phyloP scores from a whole-genome alignment of 1,140 invertebrate genomes.

The Sarcophaga bullata region DNA sequence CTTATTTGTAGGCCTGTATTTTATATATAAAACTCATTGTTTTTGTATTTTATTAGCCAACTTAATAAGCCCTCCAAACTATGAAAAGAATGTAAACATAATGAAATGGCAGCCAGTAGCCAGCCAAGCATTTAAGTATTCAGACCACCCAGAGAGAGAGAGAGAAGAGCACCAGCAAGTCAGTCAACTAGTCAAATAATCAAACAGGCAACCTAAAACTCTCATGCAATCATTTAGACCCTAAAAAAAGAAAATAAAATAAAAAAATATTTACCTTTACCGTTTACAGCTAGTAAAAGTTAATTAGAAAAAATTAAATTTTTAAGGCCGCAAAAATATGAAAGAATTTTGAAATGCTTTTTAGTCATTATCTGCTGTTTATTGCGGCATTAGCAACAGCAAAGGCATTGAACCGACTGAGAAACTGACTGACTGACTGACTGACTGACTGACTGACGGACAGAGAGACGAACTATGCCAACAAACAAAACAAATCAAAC shows the following conservation, averaged over 20 bases:
- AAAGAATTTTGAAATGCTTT: too few relatives aligned
- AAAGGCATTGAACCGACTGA: too few relatives aligned
- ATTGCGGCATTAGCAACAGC: too few relatives aligned
- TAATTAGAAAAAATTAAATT: too few relatives aligned
- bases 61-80: constrained; percentile 19
- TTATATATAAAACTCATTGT: neutral
- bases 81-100: neutral
- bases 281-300: neutral
- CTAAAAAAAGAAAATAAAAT: too few relatives aligned
- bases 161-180: neutral
- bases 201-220: neutral
- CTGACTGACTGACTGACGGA: too few relatives aligned
- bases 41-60: neutral
- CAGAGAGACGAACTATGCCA: too few relatives aligned
- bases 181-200: neutral
- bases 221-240: neutral
- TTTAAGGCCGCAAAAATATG: too few relatives aligned
- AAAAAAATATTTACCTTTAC: neutral
- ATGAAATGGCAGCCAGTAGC: too few relatives aligned
- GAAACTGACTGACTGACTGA: too few relatives aligned
- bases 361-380: too few relatives aligned
- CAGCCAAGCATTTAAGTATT: too few relatives aligned
- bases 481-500: neutral
- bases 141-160: neutral
- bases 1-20: neutral